Evolutionary conservation across 2,113 vertebrate species (phyloP), one percentile per base, ranked within the genome.

Genomic region (Dendropsophus ebraccatus): DNA sequence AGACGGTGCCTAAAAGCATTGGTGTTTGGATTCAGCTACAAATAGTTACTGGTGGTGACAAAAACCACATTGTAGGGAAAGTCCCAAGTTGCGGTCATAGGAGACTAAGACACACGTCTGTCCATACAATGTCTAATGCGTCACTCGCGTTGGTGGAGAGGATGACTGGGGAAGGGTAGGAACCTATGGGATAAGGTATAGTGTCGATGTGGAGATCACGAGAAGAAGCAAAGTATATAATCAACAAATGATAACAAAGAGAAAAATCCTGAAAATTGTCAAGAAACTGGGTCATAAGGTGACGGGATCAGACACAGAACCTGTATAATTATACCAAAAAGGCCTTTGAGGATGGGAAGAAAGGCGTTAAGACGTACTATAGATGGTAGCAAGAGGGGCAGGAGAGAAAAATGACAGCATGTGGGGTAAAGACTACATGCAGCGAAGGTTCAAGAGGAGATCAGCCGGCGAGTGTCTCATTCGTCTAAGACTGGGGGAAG

Each of bases 361-460:
- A 65, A 78, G 21, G 14, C 16, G 23, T 28, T 35, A 37, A 69
- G 65, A 41, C 4, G 12, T 9, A 30, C 37, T 19, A 70, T 52
- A 32, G 81, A 69, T 28, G 25, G 41, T 82, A 69, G 62, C 11
- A 69, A 69, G 28, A 69, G 81, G 65, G 81, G 81, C n/a, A 70
- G 41, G 62, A 82, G 81, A 82, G 62, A 54, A 70, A 32, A 70
- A 37, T 35, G 62, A 50, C 45, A 49, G 78, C 52, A 45, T 81
- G 78, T 81, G 60, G 81, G 65, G 81, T 82, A 67, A 28, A n/a
- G 81, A 50, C 30, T 70, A 35, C 81, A 50, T 50, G 62, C 65
- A 32, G 81, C 30, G 81, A 70, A n/a, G 81, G 60, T 70, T 82
- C 45, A 82, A n/a, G 65, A 69, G 62, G 67, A 52, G 81, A 82